Base-by-base conservation (phyloP, 1,140 invertebrate genomes). In the Luehdorfia chinensis region DNA sequence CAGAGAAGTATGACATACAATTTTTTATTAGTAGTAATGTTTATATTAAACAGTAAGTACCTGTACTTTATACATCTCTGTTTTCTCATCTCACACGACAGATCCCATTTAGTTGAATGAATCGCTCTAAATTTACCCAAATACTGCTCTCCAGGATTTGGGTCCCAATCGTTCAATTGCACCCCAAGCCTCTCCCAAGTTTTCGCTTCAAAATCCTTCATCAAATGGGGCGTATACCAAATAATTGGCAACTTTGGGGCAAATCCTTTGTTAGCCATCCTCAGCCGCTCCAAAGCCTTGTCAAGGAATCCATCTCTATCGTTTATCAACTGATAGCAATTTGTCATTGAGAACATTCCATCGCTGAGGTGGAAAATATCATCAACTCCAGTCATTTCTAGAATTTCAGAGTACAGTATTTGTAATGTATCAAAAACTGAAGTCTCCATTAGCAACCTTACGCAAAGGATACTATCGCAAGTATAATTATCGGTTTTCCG, bases 101-200 rank as follows among this genome's bases (percentile, higher is more conserved):
- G 73, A 63, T 93, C 92, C 92, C 91, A 93, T n/a, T 90, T 90
- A 46, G 92, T 91, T 1, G 92, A 91, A 66, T 93, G 92, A 9
- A 94, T 91, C 1, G 92, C 88, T n/a, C 88, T 87, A 61, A 90
- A 93, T 7, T 90, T 90, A 45, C 89, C 89, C 25, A 75, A 59
- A 33, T 47, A 67, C 4, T 57, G 25, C 5, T 66, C 55, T 1
- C 51, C 47, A 1, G 46, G 66, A 30, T 90, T 89, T 0, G 83
- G 67, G 0, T 57, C 90, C 88, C 1, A 88, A 61, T 89, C 90
- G 89, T 15, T 80, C 73, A 70, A 84, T 88, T 23, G 89, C 68
- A 41, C 91, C 86, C 92, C 92, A 89, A 14, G 87, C 86, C 59
- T 90, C 78, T 50, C 90, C 81, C 60, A 88, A 39, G 48, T 68